A percentile compares a stretch with the other conserved stretches of the same genome.
Conservation (phyloP, 1,140 invertebrate species). For the Listronotus bonariensis region DNA sequence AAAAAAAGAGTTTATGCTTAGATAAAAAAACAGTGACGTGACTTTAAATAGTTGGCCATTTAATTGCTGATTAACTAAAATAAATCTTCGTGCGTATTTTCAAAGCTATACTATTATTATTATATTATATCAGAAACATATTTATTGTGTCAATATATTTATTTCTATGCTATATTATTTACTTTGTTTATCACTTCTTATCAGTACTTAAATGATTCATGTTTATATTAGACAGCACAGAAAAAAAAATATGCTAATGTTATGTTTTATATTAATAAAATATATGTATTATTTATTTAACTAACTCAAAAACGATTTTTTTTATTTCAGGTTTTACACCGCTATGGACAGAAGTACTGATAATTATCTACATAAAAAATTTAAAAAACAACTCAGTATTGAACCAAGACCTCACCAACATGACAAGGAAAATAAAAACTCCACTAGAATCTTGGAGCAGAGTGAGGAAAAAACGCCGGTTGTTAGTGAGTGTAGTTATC, state of each 20-base stretch:
- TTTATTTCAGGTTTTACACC: conserved; percentile 42
- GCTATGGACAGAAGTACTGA: conserved; percentile 65
- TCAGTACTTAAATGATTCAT: conserved; percentile 21
- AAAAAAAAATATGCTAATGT: conserved; percentile 2
- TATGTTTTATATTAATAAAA: conserved; percentile 2
- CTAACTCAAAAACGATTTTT: not conserved
- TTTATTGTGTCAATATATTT: conserved; percentile 11
- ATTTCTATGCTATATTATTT: conserved; percentile 16
- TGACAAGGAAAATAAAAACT: conserved; percentile 43
- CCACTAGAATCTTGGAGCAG: conserved; percentile 40
- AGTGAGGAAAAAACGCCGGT: conserved; percentile 51
- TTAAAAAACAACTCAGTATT: conserved; percentile 81
- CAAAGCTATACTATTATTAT: too few species aligned
- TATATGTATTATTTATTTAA: not conserved
- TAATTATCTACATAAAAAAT: conserved; percentile 88
- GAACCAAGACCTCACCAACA: conserved; percentile 52
- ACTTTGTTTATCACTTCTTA: conserved; percentile 23
- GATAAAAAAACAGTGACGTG: too few species aligned
- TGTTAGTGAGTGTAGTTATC: conserved; percentile 7
- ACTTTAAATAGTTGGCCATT: too few species aligned
- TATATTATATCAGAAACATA: too few species aligned
- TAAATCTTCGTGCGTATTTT: too few species aligned
- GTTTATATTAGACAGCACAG: not conserved
- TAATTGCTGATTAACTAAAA: too few species aligned
- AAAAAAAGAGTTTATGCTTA: too few species aligned